Evolutionary conservation across 2,797 vertebrate genomes (phyloP).

Genomic region (Thunnus albacares): DNA sequence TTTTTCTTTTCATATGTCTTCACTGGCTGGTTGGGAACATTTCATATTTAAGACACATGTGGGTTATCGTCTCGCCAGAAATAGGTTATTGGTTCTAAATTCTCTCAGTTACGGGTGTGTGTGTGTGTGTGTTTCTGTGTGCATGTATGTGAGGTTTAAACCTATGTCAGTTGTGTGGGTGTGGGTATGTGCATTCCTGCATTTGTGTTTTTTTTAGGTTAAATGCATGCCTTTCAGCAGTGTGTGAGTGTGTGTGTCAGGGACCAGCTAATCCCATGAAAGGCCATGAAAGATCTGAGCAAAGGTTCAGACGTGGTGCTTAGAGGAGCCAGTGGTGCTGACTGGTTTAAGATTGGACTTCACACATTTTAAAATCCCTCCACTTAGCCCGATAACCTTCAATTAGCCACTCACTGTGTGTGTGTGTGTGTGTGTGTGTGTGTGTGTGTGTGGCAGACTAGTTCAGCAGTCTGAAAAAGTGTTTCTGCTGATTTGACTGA

Average conservation of each 20-base stretch:
- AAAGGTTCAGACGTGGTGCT: conserved; percentile 67
- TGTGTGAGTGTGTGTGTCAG: conserved; percentile 36
- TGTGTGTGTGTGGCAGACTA: conserved; percentile 5
- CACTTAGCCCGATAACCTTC: conserved; percentile 65
- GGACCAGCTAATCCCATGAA: conserved; percentile 76
- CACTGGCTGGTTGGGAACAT: conserved; percentile 1
- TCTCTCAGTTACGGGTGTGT: conserved; percentile 6
- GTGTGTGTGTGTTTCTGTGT: conserved; percentile 3
- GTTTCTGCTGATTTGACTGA: conserved; percentile 1
- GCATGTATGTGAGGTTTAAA: conserved; percentile 14
- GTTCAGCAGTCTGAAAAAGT: conserved; percentile 12
- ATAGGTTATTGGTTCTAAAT: conserved; percentile 43
- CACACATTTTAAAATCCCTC: conserved; percentile 75
- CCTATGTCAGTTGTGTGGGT: conserved; percentile 4
- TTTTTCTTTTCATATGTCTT: neutral
- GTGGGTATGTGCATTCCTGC: conserved; percentile 38
- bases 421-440: conserved; percentile 14
- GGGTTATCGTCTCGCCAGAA: conserved; percentile 40
- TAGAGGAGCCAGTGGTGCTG: conserved; percentile 71
- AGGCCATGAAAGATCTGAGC: conserved; percentile 70
- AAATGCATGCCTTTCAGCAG: conserved; percentile 14
- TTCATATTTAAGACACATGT: conserved; percentile 37
- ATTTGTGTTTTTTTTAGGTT: conserved; percentile 23
- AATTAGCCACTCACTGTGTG: conserved; percentile 47
- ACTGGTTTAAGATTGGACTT: conserved; percentile 70